Base-by-base conservation (phyloP, 2,888 invertebrate genomes). In the Drosophila rellima region DNA sequence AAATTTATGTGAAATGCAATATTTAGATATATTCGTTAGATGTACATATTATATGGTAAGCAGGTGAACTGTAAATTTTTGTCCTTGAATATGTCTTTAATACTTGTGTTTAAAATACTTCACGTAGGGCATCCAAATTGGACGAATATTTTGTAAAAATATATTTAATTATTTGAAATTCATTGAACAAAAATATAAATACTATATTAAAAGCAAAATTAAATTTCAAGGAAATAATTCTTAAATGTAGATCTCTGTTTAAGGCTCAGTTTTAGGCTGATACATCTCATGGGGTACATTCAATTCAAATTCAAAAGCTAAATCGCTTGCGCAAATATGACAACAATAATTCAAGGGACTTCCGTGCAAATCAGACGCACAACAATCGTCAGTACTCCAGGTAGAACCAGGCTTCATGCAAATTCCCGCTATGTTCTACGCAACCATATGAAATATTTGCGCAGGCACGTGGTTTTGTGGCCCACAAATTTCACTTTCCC, bases 401-500 rank as follows among this genome's bases (percentile, higher is more conserved):
- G n/a, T 26, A 23, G 35, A 23, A 23, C 11, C 11, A 15, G 23
- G 10, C 44, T 15, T 35, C 15, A 20, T 48, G 18, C 31, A 33
- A 45, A 40, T 37, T 26, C 69, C 44, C 59, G n/a, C 23, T 29
- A 20, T 29, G 6, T 29, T 48, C 18, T 7, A 17, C n/a, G 17
- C 42, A 39, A 35, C 42, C 81, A 79, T 78, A 69, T 87, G 75
- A 80, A 86, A 78, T 80, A 88, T 84, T 80, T 69, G 67, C 56
- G 31, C 37, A 68, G 73, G 70, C 60, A 60, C 56, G 52, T 60
- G 60, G 56, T 66, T 51, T 59, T 77, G 64, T 60, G 66, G 42
- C 66, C 65, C 70, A 66, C 70, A 85, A 85, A 85, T 85, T 88
- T 88, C 85, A 85, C 82, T 85, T 88, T 82, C 74, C 67, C 18